Evolutionary conservation across 2,797 vertebrate species (phyloP).

Genomic region (Mormyrops attenuatus): DNA sequence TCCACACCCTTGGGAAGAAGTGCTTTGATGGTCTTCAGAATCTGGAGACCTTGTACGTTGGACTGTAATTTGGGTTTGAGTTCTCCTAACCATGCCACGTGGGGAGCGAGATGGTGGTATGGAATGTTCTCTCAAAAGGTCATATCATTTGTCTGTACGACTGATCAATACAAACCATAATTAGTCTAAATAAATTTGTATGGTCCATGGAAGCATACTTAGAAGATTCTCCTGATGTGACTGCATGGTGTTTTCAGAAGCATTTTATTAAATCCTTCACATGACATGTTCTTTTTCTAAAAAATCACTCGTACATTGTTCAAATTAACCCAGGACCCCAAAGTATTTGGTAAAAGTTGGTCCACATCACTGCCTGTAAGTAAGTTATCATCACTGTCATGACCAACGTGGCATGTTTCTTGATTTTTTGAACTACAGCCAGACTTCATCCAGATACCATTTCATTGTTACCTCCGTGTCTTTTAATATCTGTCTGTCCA

Average conservation of each 20-base stretch:
- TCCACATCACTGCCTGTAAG: neutral
- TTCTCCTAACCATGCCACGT: neutral
- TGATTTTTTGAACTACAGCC: neutral
- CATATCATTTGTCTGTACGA: neutral
- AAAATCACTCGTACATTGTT: neutral
- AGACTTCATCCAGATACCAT: neutral
- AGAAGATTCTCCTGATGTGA: neutral
- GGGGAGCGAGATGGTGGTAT: neutral
- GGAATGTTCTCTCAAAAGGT: neutral
- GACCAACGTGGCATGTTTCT: slow-evolving; percentile 3
- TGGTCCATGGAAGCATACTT: neutral
- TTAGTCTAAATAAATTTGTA: neutral
- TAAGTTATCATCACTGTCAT: neutral
- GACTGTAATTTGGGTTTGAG: slow-evolving; percentile 46
- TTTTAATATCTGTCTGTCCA: neutral
- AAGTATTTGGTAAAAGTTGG: neutral
- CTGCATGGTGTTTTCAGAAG: neutral
- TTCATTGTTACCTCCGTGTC: neutral
- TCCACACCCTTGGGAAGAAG: slow-evolving; percentile 73
- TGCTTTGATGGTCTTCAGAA: slow-evolving; percentile 76
- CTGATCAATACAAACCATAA: neutral
- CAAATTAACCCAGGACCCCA: neutral
- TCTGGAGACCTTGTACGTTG: slow-evolving; percentile 80
- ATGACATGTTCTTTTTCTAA: neutral
- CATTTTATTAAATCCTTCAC: neutral